These are phyloP conservation scores for Contarinia nasturtii DNA, from an alignment of 1,140 invertebrate genomes.

Conservation along the genomic window DNA sequence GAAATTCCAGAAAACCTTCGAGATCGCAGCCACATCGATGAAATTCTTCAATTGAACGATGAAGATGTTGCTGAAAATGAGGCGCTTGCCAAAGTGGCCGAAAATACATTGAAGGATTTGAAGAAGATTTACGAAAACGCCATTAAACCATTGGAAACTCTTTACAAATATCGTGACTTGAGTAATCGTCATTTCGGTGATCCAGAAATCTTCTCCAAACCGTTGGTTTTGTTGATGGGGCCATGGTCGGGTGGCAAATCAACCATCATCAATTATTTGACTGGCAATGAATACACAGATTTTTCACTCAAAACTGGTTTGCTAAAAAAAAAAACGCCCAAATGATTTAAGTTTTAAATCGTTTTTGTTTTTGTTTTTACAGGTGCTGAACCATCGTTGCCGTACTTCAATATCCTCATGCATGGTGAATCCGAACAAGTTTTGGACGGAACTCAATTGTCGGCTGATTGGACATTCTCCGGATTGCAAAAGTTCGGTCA, in stretches of 20 bases:
- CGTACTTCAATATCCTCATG: constrained; percentile 85
- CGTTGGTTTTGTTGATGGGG: constrained; percentile 80
- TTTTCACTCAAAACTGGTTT: constrained; percentile 70
- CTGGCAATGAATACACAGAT: constrained; percentile 67
- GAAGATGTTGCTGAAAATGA: constrained; percentile 50
- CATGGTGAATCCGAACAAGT: constrained; percentile 68
- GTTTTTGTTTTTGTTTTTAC: constrained; percentile 7
- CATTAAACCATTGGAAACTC: constrained; percentile 71
- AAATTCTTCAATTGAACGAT: constrained; percentile 60
- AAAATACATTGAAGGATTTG: constrained; percentile 62
- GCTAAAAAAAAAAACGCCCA: not conserved
- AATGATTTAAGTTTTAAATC: too few species aligned
- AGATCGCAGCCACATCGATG: constrained; percentile 58
- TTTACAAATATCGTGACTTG: constrained; percentile 82
- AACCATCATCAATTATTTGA: constrained; percentile 80
- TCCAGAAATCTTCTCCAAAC: constrained; percentile 88
- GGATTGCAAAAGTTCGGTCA: constrained; percentile 89
- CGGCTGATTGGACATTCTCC: constrained; percentile 83
- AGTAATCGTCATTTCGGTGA: constrained; percentile 85
- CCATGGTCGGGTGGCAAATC: constrained; percentile 93
- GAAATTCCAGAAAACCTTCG: constrained; percentile 57
- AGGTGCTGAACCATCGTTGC: constrained; percentile 85
- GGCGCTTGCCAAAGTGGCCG: constrained; percentile 48
- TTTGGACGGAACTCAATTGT: constrained; percentile 76
- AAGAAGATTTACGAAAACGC: constrained; percentile 74